Percentiles rank a stretch among this genome's conserved stretches.
Conservation (phyloP, 2,113 vertebrate genomes). For the Eolophus roseicapilla region DNA sequence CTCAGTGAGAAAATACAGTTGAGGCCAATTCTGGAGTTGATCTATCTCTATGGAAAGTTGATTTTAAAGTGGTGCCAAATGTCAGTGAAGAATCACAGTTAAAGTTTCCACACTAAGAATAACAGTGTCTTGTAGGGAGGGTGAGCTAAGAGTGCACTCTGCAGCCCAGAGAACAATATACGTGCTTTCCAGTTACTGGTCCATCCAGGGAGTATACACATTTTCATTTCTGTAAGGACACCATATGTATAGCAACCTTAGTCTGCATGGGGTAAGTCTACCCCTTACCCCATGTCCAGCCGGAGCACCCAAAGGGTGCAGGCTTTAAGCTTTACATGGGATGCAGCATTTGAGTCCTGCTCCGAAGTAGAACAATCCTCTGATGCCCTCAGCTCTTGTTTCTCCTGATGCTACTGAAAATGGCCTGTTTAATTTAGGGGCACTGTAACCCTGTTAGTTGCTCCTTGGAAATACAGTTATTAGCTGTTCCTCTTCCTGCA, state of each 20-base stretch:
- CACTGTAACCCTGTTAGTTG: not conserved
- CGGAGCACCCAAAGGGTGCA: not conserved
- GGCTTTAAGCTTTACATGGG: not conserved
- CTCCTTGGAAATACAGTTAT: not conserved
- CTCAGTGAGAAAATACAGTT: conserved; percentile 9
- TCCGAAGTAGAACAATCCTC: not conserved
- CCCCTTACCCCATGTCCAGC: not conserved
- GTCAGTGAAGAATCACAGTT: not conserved
- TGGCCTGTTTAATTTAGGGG: not conserved
- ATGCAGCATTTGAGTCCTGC: not conserved
- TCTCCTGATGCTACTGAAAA: not conserved
- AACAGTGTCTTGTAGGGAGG: not conserved
- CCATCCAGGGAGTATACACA: accelerated
- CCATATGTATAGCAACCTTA: not conserved
- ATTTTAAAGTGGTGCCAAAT: conserved; percentile 40
- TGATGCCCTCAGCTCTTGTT: not conserved
- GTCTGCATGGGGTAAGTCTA: not conserved
- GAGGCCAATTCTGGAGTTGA: not conserved
- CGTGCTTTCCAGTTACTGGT: not conserved
- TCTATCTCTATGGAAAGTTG: conserved; percentile 20
- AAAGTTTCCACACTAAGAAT: not conserved
- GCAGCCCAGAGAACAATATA: not conserved
- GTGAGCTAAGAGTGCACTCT: conserved; percentile 31
- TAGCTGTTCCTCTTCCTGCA: not conserved
- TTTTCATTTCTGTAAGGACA: not conserved